A percentile compares a stretch with the other conserved stretches of the same genome.
Conservation (phyloP, 2,888 invertebrate species). For the Noctuana brunneofusca region DNA sequence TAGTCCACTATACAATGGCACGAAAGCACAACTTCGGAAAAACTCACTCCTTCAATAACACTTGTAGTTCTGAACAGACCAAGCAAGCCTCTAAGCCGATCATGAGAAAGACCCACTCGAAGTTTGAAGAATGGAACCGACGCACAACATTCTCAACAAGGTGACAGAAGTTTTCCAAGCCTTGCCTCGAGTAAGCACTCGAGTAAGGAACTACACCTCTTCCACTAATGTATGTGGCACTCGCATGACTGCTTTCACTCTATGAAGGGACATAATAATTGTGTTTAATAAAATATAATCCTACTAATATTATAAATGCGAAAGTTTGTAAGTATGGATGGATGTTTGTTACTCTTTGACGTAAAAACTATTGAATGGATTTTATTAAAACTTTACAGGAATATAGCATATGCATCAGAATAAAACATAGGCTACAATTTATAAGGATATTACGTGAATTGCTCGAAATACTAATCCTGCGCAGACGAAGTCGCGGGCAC, state of each 20-base stretch:
- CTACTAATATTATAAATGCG: too few species aligned
- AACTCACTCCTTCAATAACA: slow-evolving; percentile 64
- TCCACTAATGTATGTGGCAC: neutral
- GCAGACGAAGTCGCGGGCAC: too few species aligned
- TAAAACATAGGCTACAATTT: too few species aligned
- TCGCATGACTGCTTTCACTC: neutral
- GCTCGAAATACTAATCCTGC: too few species aligned
- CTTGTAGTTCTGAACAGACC: slow-evolving; percentile 64
- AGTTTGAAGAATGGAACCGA: slow-evolving; percentile 65
- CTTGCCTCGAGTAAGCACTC: slow-evolving; percentile 54
- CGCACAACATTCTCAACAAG: slow-evolving; percentile 62
- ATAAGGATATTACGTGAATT: too few species aligned
- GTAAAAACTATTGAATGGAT: too few species aligned
- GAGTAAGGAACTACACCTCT: slow-evolving; percentile 54
- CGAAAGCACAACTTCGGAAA: slow-evolving; percentile 49
- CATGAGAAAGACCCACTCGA: slow-evolving; percentile 66
- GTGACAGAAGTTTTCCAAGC: slow-evolving; percentile 68
- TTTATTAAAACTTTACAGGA: too few species aligned
- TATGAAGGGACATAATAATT: neutral
- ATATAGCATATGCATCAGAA: too few species aligned
- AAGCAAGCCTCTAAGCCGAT: slow-evolving; percentile 76
- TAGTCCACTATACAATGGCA: slow-evolving; percentile 59
- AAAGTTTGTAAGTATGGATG: too few species aligned
- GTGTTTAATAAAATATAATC: too few species aligned
- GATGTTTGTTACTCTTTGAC: too few species aligned